Percentiles rank a stretch among this genome's conserved stretches.
Evolutionary conservation across 2,797 vertebrate species (phyloP).

Genomic region (Sarcophilus harrisii): DNA sequence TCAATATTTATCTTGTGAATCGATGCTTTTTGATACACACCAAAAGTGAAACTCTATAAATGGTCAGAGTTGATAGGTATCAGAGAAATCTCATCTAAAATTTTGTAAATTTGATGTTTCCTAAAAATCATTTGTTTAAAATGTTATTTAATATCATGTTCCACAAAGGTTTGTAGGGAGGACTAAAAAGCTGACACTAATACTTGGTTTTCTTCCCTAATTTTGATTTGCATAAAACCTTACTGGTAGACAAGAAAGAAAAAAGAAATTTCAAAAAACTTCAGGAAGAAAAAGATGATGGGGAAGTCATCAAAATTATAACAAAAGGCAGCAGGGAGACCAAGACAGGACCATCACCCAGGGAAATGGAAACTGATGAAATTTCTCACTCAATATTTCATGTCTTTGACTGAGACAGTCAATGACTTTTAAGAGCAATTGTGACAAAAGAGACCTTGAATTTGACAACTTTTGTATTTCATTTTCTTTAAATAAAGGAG

Average conservation of each 20-base stretch:
- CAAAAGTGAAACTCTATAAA: constrained; percentile 84
- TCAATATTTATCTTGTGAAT: constrained; percentile 87
- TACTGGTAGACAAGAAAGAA: not conserved
- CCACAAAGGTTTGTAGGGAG: constrained; percentile 10
- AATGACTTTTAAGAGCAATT: not conserved
- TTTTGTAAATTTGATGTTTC: constrained; percentile 79
- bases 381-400: not conserved
- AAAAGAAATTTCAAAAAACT: not conserved
- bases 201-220: not conserved
- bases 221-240: not conserved
- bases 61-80: constrained; percentile 73
- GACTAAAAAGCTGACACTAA: not conserved
- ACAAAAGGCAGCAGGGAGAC: not conserved
- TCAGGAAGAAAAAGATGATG: not conserved
- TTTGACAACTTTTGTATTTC: not conserved
- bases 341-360: not conserved
- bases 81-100: constrained; percentile 77
- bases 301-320: not conserved
- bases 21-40: constrained; percentile 85
- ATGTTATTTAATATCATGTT: constrained; percentile 56
- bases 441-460: not conserved
- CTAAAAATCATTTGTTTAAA: constrained; percentile 56
- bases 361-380: not conserved
- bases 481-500: not conserved
- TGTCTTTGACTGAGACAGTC: not conserved